These are phyloP conservation scores for Lasiurus borealis DNA, from an alignment of 2,113 vertebrate species.

Conservation along the genomic window DNA sequence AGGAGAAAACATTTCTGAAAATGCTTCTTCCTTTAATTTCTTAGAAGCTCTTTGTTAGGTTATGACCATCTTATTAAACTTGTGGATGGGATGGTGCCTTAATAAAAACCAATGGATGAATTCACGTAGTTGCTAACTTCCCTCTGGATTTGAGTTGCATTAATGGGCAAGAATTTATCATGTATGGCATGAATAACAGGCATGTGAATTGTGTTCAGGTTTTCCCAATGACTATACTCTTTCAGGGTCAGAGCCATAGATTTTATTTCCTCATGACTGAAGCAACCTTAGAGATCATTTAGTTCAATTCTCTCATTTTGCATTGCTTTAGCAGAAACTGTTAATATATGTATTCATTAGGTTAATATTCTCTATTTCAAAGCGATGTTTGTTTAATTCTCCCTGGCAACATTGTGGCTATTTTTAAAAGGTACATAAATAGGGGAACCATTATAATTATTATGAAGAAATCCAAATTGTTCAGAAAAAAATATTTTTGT, in stretches of 20 bases:
- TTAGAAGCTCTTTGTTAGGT: slow-evolving; percentile 25
- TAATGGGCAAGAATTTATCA: slow-evolving; percentile 40
- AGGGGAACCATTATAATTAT: slow-evolving; percentile 45
- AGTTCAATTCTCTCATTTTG: slow-evolving; percentile 41
- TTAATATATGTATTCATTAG: slow-evolving; percentile 41
- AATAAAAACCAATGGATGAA: slow-evolving; percentile 64
- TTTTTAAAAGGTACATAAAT: slow-evolving; percentile 62
- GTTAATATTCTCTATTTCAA: slow-evolving; percentile 46
- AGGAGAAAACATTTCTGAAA: slow-evolving; percentile 34
- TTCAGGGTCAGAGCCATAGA: slow-evolving; percentile 2
- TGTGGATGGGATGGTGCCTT: slow-evolving; percentile 35
- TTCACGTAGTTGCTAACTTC: slow-evolving; percentile 64
- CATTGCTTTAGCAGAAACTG: not conserved
- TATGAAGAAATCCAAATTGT: slow-evolving; percentile 36
- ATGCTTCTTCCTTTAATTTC: slow-evolving; percentile 34
- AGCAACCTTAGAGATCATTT: slow-evolving; percentile 34
- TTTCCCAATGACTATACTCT: slow-evolving; percentile 61
- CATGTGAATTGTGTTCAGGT: slow-evolving; percentile 59
- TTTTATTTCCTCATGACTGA: not conserved
- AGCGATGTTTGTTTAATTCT: slow-evolving; percentile 71
- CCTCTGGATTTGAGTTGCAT: slow-evolving; percentile 64
- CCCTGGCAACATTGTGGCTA: not conserved
- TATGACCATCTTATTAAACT: slow-evolving; percentile 52
- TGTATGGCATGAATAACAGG: slow-evolving; percentile 39
- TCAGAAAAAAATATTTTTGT: slow-evolving; percentile 60